A percentile compares a stretch with the other conserved stretches of the same genome.
These are phyloP conservation scores for Oxyura jamaicensis DNA, from an alignment of 2,113 vertebrate genomes.

Conservation along the genomic window DNA sequence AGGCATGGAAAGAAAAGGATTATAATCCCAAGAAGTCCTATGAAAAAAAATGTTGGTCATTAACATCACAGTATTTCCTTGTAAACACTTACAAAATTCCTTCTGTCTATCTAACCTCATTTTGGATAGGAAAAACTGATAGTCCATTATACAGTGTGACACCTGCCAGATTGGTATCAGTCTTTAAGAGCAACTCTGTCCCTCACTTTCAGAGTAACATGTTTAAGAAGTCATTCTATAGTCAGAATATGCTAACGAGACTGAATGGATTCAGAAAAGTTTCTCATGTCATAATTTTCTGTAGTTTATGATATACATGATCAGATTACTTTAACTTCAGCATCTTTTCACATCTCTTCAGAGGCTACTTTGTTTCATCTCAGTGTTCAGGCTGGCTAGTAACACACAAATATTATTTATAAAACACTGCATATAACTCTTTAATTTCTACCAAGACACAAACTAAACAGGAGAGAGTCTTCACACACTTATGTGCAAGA, in stretches of 20 bases:
- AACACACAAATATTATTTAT: neutral
- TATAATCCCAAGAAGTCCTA: neutral
- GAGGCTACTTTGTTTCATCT: neutral
- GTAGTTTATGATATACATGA: neutral
- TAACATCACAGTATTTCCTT: neutral
- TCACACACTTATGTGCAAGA: neutral
- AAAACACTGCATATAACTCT: neutral
- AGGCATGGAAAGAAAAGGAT: neutral
- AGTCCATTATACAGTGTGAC: neutral
- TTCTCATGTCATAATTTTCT: neutral
- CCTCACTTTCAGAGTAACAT: neutral
- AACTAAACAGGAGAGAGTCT: neutral
- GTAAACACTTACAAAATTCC: neutral
- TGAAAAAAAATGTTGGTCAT: neutral
- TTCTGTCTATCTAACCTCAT: neutral
- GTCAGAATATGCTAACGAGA: neutral
- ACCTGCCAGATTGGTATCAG: neutral
- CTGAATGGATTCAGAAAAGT: neutral
- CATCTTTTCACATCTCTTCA: neutral
- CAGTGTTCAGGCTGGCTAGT: neutral
- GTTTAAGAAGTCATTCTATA: neutral
- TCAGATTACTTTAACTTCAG: neutral
- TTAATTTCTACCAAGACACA: neutral
- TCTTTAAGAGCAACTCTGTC: neutral
- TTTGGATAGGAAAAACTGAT: neutral